phyloP scores from a whole-genome alignment of 92 coral and sea anemone species.

The Micromussa lordhowensis region DNA sequence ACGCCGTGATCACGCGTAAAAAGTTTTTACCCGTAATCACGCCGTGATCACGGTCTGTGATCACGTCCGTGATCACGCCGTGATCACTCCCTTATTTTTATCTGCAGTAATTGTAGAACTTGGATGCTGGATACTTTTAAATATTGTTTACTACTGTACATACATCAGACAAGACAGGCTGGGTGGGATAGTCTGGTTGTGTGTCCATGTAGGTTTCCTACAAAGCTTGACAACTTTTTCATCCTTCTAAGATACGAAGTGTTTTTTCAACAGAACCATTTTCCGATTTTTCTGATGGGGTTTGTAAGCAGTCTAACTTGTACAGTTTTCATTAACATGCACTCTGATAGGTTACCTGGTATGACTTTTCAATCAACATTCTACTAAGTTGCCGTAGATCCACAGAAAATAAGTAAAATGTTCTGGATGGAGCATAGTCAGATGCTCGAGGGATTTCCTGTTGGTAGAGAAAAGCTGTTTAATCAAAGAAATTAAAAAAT shows the following conservation, averaged over 20 bases:
- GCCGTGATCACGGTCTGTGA: too few species aligned
- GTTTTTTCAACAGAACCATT: not conserved
- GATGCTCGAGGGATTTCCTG: slow-evolving; percentile 94
- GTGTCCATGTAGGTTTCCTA: too few species aligned
- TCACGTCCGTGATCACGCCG: not conserved
- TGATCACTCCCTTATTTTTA: not conserved
- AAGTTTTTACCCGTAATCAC: not conserved
- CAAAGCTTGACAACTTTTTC: too few species aligned
- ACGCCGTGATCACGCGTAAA: not conserved
- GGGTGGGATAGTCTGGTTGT: too few species aligned
- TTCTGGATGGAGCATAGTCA: slow-evolving; percentile 97
- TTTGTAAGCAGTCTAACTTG: too few species aligned
- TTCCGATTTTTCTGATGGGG: too few species aligned
- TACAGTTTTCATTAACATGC: not conserved
- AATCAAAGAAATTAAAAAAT: too few species aligned
- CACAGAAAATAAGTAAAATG: slow-evolving; percentile 96
- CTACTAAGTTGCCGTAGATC: slow-evolving; percentile 85
- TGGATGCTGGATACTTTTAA: too few species aligned
- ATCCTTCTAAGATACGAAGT: not conserved
- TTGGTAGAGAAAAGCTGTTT: not conserved
- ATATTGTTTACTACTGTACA: too few species aligned
- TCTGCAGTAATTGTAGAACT: too few species aligned
- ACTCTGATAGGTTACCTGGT: slow-evolving; percentile 70
- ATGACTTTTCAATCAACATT: slow-evolving; percentile 90
- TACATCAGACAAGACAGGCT: too few species aligned